Evolutionary conservation across 2,113 vertebrate genomes (phyloP).

Genomic region (Nicator chloris): DNA sequence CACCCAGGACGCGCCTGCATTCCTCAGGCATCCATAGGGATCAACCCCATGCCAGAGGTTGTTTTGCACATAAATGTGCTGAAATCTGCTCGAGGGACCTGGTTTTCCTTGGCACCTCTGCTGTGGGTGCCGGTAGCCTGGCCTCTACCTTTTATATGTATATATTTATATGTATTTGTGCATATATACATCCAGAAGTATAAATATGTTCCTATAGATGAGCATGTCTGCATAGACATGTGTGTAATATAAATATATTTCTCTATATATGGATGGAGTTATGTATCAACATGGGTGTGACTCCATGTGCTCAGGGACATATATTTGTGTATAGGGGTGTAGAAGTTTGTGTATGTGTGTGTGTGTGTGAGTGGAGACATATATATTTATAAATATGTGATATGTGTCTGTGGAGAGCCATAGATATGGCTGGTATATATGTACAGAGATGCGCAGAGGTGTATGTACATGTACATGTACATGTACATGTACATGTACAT

Average conservation of each 20-base stretch:
- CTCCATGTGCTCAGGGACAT: background rate
- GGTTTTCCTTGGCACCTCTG: background rate
- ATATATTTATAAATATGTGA: background rate
- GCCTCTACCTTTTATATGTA: background rate
- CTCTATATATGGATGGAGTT: background rate
- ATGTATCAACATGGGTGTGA: background rate
- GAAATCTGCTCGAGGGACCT: background rate
- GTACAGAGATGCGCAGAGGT: background rate
- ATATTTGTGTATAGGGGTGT: background rate
- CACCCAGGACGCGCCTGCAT: rapidly evolving
- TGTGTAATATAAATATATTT: background rate
- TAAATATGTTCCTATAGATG: background rate
- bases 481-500: background rate
- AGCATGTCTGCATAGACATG: background rate
- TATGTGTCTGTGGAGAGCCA: background rate
- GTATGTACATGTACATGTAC: background rate
- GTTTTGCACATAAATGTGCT: background rate
- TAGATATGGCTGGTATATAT: rapidly evolving
- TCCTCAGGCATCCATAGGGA: background rate
- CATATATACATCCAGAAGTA: background rate
- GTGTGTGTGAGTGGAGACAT: background rate
- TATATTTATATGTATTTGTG: background rate
- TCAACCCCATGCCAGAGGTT: rapidly evolving
- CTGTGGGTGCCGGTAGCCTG: background rate
- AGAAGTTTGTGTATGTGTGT: background rate